Evolutionary conservation across 2,888 invertebrate genomes (phyloP).

Genomic region (Agapetus fuscipes): DNA sequence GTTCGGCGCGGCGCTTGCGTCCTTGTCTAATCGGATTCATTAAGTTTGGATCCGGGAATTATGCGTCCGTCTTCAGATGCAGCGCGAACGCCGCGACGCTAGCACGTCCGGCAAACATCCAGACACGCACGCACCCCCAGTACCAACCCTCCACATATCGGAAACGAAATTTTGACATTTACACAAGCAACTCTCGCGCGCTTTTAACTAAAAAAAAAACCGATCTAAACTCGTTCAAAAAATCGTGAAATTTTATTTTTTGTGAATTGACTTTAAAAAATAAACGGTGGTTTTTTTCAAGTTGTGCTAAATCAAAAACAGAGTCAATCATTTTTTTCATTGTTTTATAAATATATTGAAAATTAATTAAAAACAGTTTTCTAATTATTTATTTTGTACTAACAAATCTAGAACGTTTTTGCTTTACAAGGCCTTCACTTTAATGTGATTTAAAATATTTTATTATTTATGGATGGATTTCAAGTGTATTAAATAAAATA

Average conservation of each 20-base stretch:
- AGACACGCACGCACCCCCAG: slow-evolving; percentile 23
- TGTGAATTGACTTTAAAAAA: too few relatives aligned
- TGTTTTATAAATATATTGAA: too few relatives aligned
- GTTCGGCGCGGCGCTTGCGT: slow-evolving; percentile 20
- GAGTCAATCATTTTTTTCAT: too few relatives aligned
- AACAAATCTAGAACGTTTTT: too few relatives aligned
- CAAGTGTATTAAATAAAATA: too few relatives aligned
- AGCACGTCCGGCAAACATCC: slow-evolving; percentile 25
- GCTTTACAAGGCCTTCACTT: too few relatives aligned
- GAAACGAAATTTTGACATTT: slow-evolving; percentile 26
- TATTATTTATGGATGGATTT: too few relatives aligned
- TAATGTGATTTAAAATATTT: too few relatives aligned
- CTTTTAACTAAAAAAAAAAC: slow-evolving; percentile 6
- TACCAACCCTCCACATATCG: slow-evolving; percentile 30
- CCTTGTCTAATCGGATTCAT: slow-evolving; percentile 46
- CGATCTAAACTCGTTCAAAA: neutral
- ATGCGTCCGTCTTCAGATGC: slow-evolving; percentile 32
- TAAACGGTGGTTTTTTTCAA: too few relatives aligned
- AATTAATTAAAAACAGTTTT: too few relatives aligned
- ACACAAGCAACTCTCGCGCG: slow-evolving; percentile 13
- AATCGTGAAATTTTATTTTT: neutral
- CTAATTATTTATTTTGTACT: too few relatives aligned
- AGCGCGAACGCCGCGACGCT: slow-evolving; percentile 31
- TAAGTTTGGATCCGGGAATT: slow-evolving; percentile 46
- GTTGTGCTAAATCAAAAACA: too few relatives aligned